Conservation (phyloP, 2,797 vertebrate genomes). For the Microcaecilia unicolor region DNA sequence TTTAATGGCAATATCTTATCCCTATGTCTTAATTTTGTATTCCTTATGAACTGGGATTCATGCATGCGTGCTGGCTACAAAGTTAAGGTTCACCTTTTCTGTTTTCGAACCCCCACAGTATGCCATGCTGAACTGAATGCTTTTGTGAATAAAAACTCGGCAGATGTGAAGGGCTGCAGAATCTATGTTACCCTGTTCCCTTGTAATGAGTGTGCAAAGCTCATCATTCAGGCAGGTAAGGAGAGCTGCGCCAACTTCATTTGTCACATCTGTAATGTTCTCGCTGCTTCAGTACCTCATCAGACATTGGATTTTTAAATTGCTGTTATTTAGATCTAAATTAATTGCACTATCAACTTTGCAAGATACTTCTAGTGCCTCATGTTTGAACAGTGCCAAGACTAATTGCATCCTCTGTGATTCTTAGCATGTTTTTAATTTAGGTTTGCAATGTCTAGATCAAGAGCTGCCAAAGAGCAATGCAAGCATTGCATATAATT, state of each 20-base stretch:
- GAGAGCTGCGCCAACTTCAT: constrained; percentile 8
- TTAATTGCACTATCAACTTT: constrained; percentile 50
- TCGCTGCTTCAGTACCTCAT: constrained; percentile 14
- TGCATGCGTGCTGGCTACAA: too few species aligned
- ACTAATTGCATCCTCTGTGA: constrained; percentile 59
- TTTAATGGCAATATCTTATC: too few species aligned
- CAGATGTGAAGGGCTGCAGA: constrained; percentile 84
- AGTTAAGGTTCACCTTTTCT: background rate
- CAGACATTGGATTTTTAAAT: constrained; percentile 33
- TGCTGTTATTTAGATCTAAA: constrained; percentile 43
- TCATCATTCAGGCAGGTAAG: constrained; percentile 84
- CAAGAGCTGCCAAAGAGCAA: constrained; percentile 50
- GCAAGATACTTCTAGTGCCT: constrained; percentile 35
- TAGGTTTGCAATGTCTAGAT: constrained; percentile 56
- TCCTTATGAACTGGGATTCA: too few species aligned
- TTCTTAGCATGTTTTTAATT: constrained; percentile 57
- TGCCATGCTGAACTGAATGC: constrained; percentile 91
- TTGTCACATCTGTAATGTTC: constrained; percentile 25
- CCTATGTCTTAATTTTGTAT: too few species aligned
- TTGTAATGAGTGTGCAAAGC: constrained; percentile 91
- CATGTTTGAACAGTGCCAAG: constrained; percentile 43
- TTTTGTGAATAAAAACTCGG: constrained; percentile 94
- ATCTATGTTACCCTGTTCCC: constrained; percentile 92
- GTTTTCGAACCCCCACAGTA: constrained; percentile 53
- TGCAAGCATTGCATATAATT: constrained; percentile 51